These are phyloP conservation scores for Acanthosoma haemorrhoidale DNA, from an alignment of 2,888 invertebrate species.

Conservation along the genomic window DNA sequence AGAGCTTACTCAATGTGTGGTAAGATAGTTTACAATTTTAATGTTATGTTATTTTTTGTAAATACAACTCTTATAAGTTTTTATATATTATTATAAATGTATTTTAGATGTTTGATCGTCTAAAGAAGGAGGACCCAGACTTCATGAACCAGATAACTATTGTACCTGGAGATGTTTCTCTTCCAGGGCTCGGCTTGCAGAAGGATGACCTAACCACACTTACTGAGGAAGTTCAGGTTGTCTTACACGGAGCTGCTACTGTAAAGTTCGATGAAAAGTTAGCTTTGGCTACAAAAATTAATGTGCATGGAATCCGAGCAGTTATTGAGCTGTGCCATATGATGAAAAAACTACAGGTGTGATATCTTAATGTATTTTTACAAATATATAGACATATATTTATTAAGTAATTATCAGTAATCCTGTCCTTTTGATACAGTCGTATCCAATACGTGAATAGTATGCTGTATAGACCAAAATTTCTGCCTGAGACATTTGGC, in stretches of 20 bases:
- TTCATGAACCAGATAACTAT: constrained; percentile 27
- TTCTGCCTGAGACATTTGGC: too few relatives aligned
- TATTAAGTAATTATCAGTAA: too few relatives aligned
- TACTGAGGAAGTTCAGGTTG: constrained; percentile 28
- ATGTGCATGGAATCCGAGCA: constrained; percentile 30
- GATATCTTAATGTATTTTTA: neutral
- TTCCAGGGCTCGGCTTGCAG: constrained; percentile 22
- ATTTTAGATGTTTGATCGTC: constrained; percentile 30
- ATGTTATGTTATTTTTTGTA: neutral
- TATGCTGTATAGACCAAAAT: too few relatives aligned
- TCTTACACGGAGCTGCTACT: constrained; percentile 35
- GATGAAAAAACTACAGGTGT: constrained; percentile 31
- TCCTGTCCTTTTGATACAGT: too few relatives aligned
- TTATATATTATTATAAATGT: neutral
- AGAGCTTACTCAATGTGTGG: constrained; percentile 73
- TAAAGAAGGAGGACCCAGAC: constrained; percentile 24
- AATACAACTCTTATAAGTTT: neutral
- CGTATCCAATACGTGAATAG: too few relatives aligned
- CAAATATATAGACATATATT: neutral
- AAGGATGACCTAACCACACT: neutral
- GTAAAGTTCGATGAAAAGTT: constrained; percentile 34
- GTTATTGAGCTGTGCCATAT: constrained; percentile 30
- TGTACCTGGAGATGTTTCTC: constrained; percentile 28
- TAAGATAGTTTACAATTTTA: constrained; percentile 45
- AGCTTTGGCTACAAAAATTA: constrained; percentile 27